Evolutionary conservation across 1,140 invertebrate genomes (phyloP).

Genomic region (Camponotus pennsylvanicus): DNA sequence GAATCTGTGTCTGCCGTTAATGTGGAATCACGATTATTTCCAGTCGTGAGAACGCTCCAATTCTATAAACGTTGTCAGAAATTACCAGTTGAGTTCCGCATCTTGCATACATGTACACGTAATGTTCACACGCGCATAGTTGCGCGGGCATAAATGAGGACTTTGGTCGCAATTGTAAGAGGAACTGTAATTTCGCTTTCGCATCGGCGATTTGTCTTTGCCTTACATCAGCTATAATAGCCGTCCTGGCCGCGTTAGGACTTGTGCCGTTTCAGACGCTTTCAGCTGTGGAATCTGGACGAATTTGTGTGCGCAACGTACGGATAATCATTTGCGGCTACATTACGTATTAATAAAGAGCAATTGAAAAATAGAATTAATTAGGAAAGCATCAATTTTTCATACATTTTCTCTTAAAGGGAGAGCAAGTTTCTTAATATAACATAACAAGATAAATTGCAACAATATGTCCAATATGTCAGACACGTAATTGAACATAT

Average conservation of each 20-base stretch:
- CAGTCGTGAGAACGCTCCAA: neutral
- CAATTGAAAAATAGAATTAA: neutral
- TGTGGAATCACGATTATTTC: slow-evolving; percentile 8
- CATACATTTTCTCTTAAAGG: no score
- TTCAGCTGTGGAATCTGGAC: neutral
- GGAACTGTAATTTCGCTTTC: slow-evolving; percentile 58
- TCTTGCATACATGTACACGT: neutral
- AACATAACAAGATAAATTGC: neutral
- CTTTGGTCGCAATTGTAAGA: slow-evolving; percentile 63
- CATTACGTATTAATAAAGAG: neutral
- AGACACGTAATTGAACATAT: neutral
- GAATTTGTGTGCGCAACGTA: slow-evolving; percentile 2
- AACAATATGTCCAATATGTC: slow-evolving; percentile 16
- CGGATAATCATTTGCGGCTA: neutral
- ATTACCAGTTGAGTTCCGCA: neutral
- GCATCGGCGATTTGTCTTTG: slow-evolving; percentile 60
- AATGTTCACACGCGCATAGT: slow-evolving; percentile 27
- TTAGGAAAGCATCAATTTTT: neutral
- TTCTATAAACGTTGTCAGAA: slow-evolving; percentile 18
- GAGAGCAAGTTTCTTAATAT: neutral
- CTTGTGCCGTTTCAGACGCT: slow-evolving; percentile 16
- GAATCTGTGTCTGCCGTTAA: no score
- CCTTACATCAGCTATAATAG: slow-evolving; percentile 62
- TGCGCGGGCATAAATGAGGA: slow-evolving; percentile 16
- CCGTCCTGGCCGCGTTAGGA: slow-evolving; percentile 68